phyloP scores from a whole-genome alignment of 2,113 vertebrate species.

The Caranx ignobilis region DNA sequence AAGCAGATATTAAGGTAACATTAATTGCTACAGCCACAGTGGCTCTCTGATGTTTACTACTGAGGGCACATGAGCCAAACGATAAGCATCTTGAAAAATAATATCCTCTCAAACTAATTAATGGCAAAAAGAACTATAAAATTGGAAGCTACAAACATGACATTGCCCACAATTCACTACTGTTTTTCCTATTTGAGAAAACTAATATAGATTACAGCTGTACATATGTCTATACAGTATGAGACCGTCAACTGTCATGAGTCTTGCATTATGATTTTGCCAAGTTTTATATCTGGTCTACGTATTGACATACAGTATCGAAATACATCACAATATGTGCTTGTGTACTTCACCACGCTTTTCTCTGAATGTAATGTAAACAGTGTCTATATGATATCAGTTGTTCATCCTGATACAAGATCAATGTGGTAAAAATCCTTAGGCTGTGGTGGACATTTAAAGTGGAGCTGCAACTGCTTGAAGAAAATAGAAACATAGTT shows the following conservation, averaged over 20 bases:
- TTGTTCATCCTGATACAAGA: neutral
- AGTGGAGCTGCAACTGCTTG: neutral
- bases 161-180: neutral
- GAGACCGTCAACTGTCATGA: neutral
- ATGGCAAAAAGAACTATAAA: neutral
- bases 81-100: neutral
- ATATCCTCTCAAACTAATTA: neutral
- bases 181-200: neutral
- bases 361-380: neutral
- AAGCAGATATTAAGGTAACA: neutral
- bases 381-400: neutral
- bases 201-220: neutral
- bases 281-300: neutral
- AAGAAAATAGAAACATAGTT: neutral
- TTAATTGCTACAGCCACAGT: constrained; percentile 5
- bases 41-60: neutral
- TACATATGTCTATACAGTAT: neutral
- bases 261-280: neutral
- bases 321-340: neutral
- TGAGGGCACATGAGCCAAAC: constrained; percentile 1
- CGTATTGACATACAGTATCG: neutral
- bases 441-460: neutral
- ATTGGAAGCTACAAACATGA: neutral
- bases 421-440: neutral
- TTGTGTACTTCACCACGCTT: neutral